Conservation (phyloP, 2,113 vertebrate genomes). For the Garra rufa region DNA sequence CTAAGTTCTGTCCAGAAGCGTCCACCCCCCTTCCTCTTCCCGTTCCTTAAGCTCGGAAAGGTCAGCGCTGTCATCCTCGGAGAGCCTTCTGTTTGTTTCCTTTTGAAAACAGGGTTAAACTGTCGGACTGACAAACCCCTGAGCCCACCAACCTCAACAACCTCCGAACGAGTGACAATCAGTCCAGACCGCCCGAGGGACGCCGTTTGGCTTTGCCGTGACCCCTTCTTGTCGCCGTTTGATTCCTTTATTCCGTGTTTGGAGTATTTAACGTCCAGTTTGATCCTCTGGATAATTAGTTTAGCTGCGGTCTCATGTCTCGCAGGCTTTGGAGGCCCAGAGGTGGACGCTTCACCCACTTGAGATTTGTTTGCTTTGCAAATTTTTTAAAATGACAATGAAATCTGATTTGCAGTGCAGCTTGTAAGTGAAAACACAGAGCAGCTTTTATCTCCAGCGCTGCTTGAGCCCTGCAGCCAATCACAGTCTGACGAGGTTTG, state of each 20-base stretch:
- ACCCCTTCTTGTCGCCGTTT: constrained; percentile 82
- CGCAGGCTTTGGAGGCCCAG: constrained; percentile 79
- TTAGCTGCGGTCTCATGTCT: constrained; percentile 80
- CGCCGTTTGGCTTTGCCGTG: constrained; percentile 83
- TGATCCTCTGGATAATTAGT: constrained; percentile 90
- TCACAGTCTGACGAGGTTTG: neutral
- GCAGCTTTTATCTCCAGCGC: neutral
- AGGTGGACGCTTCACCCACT: constrained; percentile 79
- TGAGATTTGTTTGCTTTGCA: constrained; percentile 86
- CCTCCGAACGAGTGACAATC: constrained; percentile 84
- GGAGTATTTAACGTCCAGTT: constrained; percentile 88
- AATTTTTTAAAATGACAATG: constrained; percentile 89
- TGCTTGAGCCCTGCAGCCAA: neutral
- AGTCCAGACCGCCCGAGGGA: constrained; percentile 85
- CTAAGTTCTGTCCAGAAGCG: neutral
- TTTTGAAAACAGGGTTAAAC: constrained; percentile 80
- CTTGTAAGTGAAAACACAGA: constrained; percentile 74
- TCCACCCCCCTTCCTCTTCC: constrained; percentile 59
- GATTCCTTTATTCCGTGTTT: constrained; percentile 86
- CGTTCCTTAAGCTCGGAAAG: constrained; percentile 54
- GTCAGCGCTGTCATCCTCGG: constrained; percentile 74
- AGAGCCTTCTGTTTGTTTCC: constrained; percentile 79
- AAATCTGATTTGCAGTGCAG: constrained; percentile 87
- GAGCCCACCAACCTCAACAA: constrained; percentile 71
- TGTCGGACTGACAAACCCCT: constrained; percentile 79